Percentiles rank a stretch among this genome's conserved stretches.
Conservation (phyloP, 2,888 invertebrate genomes). For the Pomacea canaliculata region DNA sequence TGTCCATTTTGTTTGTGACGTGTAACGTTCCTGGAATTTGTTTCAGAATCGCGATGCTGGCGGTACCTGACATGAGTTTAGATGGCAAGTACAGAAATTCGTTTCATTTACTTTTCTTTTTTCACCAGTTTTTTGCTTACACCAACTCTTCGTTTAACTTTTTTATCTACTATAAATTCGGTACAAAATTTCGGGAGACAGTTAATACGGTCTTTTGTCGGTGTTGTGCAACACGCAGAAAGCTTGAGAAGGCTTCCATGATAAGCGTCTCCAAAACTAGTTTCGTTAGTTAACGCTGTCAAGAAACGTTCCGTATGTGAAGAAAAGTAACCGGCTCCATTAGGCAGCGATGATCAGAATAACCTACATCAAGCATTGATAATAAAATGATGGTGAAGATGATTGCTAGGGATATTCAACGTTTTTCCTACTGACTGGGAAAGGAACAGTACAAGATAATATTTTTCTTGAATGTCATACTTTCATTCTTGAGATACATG, state of each 20-base stretch:
- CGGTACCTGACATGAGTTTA: neutral
- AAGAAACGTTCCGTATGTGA: too few relatives aligned
- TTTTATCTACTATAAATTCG: neutral
- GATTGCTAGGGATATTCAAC: too few relatives aligned
- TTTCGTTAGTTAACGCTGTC: neutral
- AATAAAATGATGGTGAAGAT: too few relatives aligned
- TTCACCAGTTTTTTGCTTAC: neutral
- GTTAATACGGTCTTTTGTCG: neutral
- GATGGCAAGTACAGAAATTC: neutral
- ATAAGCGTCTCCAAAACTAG: neutral
- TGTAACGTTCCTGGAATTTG: neutral
- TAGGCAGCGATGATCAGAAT: too few relatives aligned
- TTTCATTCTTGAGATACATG: too few relatives aligned
- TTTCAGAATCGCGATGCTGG: neutral
- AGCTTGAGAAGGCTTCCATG: too few relatives aligned
- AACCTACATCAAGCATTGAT: too few relatives aligned
- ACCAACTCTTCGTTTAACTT: neutral
- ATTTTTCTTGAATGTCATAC: too few relatives aligned
- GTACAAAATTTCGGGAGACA: neutral
- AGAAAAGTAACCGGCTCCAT: too few relatives aligned
- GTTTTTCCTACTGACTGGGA: too few relatives aligned
- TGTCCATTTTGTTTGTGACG: constrained; percentile 3
- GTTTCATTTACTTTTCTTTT: neutral
- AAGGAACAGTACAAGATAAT: too few relatives aligned
- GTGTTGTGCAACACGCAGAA: neutral